Evolutionary conservation across 2,888 invertebrate genomes (phyloP).

Genomic region (Pollenia griseotomentosa): DNA sequence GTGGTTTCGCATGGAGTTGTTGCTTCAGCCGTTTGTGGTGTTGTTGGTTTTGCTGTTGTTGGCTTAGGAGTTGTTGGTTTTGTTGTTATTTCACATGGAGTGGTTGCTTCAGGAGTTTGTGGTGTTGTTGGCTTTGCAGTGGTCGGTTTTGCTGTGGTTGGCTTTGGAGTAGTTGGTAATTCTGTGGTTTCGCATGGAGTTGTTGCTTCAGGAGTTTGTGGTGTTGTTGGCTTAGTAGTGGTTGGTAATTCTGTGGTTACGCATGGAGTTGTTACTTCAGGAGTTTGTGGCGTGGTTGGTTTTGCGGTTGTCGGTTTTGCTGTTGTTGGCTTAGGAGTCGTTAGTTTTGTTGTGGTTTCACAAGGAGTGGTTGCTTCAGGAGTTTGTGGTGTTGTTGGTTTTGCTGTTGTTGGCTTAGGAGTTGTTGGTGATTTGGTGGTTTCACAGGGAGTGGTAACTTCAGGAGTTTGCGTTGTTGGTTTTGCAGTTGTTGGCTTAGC

Average conservation of each 20-base stretch:
- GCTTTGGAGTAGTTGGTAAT: not conserved
- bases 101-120: too few species aligned
- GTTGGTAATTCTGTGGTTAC: not conserved
- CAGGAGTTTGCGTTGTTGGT: slow-evolving; percentile 21
- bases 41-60: too few species aligned
- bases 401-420: not conserved
- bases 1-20: not conserved
- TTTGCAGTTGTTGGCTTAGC: slow-evolving; percentile 53
- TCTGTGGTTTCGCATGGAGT: slow-evolving; percentile 37
- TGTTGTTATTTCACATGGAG: too few species aligned
- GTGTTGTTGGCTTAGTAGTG: not conserved
- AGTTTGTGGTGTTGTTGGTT: not conserved
- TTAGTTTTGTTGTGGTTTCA: not conserved
- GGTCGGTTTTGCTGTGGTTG: not conserved
- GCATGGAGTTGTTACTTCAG: too few species aligned
- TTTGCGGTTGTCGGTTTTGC: slow-evolving; percentile 40
- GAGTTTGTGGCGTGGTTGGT: too few species aligned
- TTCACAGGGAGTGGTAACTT: not conserved
- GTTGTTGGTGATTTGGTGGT: not conserved
- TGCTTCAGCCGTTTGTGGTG: not conserved
- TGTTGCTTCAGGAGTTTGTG: slow-evolving; percentile 62
- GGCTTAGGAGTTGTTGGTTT: not conserved
- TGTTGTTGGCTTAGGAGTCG: slow-evolving; percentile 37
- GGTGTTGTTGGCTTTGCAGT: not conserved
- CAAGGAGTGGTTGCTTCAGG: not conserved